phyloP scores from a whole-genome alignment of 2,113 vertebrate species.

The Hydropotes inermis region DNA sequence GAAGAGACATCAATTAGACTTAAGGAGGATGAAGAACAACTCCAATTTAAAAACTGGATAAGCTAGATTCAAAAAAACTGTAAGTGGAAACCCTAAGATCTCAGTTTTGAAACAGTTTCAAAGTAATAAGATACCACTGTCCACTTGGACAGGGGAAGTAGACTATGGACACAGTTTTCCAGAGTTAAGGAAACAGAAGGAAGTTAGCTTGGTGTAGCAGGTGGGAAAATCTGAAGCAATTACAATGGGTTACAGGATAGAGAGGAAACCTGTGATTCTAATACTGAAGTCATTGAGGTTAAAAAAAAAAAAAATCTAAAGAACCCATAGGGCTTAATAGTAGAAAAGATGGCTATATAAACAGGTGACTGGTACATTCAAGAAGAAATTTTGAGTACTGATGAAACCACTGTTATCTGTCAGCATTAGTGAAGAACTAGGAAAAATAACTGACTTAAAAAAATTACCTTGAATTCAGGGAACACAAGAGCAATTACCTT shows the following conservation, averaged over 20 bases:
- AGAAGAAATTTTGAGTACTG: background rate
- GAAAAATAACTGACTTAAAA: background rate
- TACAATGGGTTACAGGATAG: background rate
- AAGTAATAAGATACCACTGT: background rate
- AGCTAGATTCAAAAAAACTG: background rate
- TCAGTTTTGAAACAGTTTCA: background rate
- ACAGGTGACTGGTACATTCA: too few relatives aligned
- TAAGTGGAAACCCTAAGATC: background rate
- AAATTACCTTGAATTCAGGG: background rate
- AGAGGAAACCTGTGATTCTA: background rate
- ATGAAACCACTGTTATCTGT: background rate
- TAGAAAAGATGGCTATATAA: background rate
- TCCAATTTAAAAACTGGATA: background rate
- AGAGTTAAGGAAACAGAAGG: background rate
- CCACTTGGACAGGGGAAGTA: background rate
- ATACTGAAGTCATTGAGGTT: background rate
- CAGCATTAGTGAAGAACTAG: background rate
- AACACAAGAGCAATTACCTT: background rate
- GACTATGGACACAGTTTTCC: background rate
- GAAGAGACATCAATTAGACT: background rate
- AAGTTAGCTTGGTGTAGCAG: background rate
- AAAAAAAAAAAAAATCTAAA: background rate
- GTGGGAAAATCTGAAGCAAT: background rate
- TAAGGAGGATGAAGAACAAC: background rate
- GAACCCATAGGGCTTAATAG: background rate